Evolutionary conservation across 1,140 invertebrate species (phyloP).

Genomic region (Drosophila busckii): DNA sequence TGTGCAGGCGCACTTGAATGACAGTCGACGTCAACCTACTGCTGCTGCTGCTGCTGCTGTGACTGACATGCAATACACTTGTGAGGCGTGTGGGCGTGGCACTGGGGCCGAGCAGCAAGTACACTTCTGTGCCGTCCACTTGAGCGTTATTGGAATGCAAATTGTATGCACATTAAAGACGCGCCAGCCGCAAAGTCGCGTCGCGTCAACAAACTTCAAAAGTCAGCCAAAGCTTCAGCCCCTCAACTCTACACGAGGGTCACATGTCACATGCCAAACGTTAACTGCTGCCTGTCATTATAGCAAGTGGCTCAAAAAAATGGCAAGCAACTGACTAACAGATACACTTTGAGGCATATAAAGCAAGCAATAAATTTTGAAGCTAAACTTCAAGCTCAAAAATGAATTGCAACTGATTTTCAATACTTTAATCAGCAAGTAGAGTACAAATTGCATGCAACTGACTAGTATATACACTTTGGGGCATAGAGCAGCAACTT

Average conservation of each 20-base stretch:
- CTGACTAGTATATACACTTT: too few species aligned
- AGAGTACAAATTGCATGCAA: too few species aligned
- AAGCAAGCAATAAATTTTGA: too few species aligned
- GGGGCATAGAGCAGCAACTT: too few species aligned
- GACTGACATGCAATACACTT: conserved; percentile 65
- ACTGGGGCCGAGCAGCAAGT: conserved; percentile 34
- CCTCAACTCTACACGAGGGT: neutral
- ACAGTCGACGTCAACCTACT: conserved; percentile 31
- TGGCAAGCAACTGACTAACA: too few species aligned
- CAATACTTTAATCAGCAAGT: too few species aligned
- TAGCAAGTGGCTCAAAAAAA: too few species aligned
- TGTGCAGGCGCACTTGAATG: conserved; percentile 52
- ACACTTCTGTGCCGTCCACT: conserved; percentile 68
- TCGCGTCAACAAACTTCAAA: conserved; percentile 64
- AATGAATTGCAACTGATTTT: too few species aligned
- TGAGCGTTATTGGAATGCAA: conserved; percentile 76
- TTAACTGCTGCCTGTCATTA: too few species aligned
- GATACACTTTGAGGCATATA: too few species aligned
- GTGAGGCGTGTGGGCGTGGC: conserved; percentile 29
- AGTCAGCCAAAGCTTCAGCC: conserved; percentile 27
- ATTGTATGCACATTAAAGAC: conserved; percentile 66
- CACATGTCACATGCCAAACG: conserved; percentile 16
- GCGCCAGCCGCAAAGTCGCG: conserved; percentile 7
- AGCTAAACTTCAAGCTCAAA: too few species aligned
- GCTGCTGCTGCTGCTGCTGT: conserved; percentile 37